These are phyloP conservation scores for Lithodes maja DNA, from an alignment of 2,888 invertebrate species.

Conservation along the genomic window DNA sequence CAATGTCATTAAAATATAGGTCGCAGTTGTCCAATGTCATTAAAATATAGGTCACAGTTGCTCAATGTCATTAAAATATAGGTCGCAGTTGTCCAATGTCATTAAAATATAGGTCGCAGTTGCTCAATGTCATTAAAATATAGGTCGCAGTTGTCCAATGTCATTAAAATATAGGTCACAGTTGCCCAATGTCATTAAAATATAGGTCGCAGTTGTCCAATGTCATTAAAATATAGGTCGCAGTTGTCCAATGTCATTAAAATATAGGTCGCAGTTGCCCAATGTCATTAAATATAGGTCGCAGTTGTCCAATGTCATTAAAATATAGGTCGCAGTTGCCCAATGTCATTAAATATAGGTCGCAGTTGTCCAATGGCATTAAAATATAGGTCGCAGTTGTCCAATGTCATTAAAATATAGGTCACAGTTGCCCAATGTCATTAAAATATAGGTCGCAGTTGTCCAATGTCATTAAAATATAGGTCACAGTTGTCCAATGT, in stretches of 20 bases:
- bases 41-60: conserved; percentile 2
- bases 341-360: conserved; percentile 1
- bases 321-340: conserved; percentile 10
- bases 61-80: background rate
- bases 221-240: conserved; percentile 13
- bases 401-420: background rate
- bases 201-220: background rate
- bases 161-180: conserved; percentile 2
- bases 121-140: background rate
- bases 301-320: background rate
- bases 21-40: background rate
- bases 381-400: conserved; percentile 2
- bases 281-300: conserved; percentile 5
- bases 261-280: conserved; percentile 6
- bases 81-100: background rate
- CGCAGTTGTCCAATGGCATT: background rate
- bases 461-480: background rate
- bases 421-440: background rate
- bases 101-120: conserved; percentile 13
- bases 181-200: background rate
- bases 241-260: background rate
- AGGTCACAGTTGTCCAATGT: background rate
- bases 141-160: background rate
- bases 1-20: background rate
- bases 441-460: conserved; percentile 9